phyloP scores from a whole-genome alignment of 2,888 invertebrate genomes.

The Latrodectus elegans region DNA sequence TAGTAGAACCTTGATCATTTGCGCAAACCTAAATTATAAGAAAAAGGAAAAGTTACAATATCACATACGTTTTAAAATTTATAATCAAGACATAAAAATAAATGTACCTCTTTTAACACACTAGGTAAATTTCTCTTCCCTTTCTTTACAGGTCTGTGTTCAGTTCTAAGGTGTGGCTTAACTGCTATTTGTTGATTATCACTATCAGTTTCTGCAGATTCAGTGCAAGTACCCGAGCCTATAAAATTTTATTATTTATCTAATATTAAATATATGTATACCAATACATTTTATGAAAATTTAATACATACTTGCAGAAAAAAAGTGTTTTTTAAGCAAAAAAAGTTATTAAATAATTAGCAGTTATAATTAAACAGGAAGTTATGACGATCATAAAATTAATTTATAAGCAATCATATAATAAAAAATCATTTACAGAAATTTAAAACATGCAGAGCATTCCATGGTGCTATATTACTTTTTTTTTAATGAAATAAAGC shows the following conservation, averaged over 20 bases:
- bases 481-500: too few relatives aligned
- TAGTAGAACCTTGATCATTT: conserved; percentile 77
- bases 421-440: too few relatives aligned
- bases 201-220: conserved; percentile 68
- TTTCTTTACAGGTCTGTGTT: conserved; percentile 45
- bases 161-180: conserved; percentile 56
- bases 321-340: too few relatives aligned
- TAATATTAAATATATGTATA: background rate
- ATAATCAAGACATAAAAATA: background rate
- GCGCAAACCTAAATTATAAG: conserved; percentile 76
- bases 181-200: conserved; percentile 66
- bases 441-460: too few relatives aligned
- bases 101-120: conserved; percentile 73
- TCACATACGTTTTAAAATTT: background rate
- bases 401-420: too few relatives aligned
- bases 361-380: too few relatives aligned
- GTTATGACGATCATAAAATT: too few relatives aligned
- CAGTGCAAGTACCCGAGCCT: conserved; percentile 50
- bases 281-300: too few relatives aligned
- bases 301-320: too few relatives aligned
- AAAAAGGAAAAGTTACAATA: background rate
- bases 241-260: background rate
- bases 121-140: conserved; percentile 71
- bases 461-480: too few relatives aligned
- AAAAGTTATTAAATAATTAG: too few relatives aligned